Evolutionary conservation across 2,888 invertebrate species (phyloP), one percentile per base, ranked within the genome.

Genomic region (Drosophila formosana): DNA sequence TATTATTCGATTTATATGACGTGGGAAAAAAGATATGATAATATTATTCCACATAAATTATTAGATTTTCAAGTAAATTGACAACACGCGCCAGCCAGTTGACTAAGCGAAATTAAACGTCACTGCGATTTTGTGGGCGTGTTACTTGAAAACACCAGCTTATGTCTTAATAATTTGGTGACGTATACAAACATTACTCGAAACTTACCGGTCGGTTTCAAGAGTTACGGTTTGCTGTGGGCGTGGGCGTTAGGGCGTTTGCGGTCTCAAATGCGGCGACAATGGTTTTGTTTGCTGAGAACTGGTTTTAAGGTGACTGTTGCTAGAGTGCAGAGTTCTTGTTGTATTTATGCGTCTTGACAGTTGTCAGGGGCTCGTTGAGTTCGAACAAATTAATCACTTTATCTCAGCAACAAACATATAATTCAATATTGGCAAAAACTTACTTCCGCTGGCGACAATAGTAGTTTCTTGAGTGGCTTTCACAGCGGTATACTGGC

Each of bases 1-100:
- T 62, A 66, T 37, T 26, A 51, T 49, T 46, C 50, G 64, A 57
- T 57, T 61, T 75, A 61, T 62, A 43, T 62, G 76, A 69, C 84
- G 89, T 85, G 84, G 82, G 84, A 85, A 84, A 69, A 58, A 72
- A 84, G 65, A 74, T 74, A 84, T 84, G 88, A 25, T 76, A 83
- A 84, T 80, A 58, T 61, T 57, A 83, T 83, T 68, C 75, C 66
- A 52, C 52, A 52, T 68, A 69, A 67, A 64, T 43, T 73, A 68
- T 51, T 68, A 55, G 66, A 41, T 61, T 57, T 39, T 41, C 4
- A 13, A 65, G 63, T 68, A 75, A 83, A 88, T 78, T 63, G 76
- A 52, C 63, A 87, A 85, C 84, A 85, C 84, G 84, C 89, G 84
- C 84, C 89, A 58, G 32, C 39, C 30, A 55, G 51, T 74, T 88